These are phyloP conservation scores for Eunapius fragilis DNA, from an alignment of 37 sponge, comb jelly and placozoan genomes.

Conservation along the genomic window DNA sequence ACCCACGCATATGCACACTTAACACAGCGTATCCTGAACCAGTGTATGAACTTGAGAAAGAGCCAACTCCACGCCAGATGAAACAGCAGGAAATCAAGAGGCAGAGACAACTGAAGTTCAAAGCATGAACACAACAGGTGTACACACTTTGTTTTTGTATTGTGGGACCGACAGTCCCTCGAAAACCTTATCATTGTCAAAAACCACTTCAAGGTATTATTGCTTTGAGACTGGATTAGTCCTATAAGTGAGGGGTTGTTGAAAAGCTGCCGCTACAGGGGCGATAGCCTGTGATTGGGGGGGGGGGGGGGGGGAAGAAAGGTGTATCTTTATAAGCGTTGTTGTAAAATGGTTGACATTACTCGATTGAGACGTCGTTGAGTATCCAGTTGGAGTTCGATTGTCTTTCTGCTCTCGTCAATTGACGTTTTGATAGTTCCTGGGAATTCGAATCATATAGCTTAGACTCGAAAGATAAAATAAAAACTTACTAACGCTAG, in stretches of 20 bases:
- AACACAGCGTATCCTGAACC: constrained; percentile 67
- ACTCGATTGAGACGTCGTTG: constrained; percentile 8
- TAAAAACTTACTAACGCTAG: constrained; percentile 2
- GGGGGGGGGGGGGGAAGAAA: not conserved
- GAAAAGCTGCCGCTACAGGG: not conserved
- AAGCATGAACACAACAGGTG: not conserved
- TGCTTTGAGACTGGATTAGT: not conserved
- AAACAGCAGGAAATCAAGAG: constrained; percentile 21
- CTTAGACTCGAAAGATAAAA: not conserved
- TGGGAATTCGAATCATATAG: not conserved
- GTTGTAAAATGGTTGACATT: not conserved
- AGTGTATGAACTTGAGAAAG: constrained; percentile 54
- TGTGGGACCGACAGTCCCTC: not conserved
- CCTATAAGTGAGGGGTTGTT: not conserved
- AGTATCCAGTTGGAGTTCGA: constrained; percentile 7
- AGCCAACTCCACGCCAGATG: constrained; percentile 21
- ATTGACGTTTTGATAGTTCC: not conserved
- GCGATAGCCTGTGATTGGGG: not conserved
- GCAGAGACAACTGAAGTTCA: not conserved
- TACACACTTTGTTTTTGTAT: not conserved
- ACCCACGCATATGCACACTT: not conserved
- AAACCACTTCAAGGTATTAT: no score
- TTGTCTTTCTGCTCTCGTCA: not conserved
- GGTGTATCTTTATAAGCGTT: not conserved
- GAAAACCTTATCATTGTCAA: not conserved